Conservation (phyloP, 53 echinoderm and acorn worm species). For the Luidia sarsii region DNA sequence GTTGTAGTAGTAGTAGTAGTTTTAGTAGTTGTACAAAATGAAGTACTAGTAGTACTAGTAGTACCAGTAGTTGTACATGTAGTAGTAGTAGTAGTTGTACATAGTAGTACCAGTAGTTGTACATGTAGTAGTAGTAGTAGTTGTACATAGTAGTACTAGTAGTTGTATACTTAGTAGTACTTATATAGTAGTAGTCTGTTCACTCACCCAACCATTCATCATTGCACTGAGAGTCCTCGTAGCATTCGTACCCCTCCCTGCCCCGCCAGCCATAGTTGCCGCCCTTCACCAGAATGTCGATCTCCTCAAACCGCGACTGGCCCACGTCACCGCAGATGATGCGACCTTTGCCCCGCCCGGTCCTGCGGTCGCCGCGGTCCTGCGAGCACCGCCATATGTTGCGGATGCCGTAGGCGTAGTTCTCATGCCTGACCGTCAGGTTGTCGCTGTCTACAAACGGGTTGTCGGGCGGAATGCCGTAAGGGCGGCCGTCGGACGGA, state of each 20-base stretch:
- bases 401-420: constrained; percentile 88
- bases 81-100: no score
- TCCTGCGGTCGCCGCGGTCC: constrained; percentile 78
- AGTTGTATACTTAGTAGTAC: no score
- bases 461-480: constrained; percentile 87
- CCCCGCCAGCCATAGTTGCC: constrained; percentile 98
- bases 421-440: constrained; percentile 63
- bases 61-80: no score
- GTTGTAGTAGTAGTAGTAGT: no score
- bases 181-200: no score
- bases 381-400: constrained; percentile 95
- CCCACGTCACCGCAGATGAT: constrained; percentile 98
- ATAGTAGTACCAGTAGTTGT: no score
- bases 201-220: constrained; percentile 63
- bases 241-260: constrained; percentile 85
- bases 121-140: no score
- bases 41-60: no score
- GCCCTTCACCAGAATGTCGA: constrained; percentile 92
- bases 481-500: constrained; percentile 47
- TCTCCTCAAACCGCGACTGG: constrained; percentile 82
- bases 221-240: constrained; percentile 66
- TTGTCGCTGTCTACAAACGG: constrained; percentile 65
- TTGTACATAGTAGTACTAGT: no score
- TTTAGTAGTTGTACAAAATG: no score
- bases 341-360: constrained; percentile 76